A percentile compares a stretch with the other conserved stretches of the same genome.
phyloP scores from a whole-genome alignment of 2,888 invertebrate species.

The Abscondita cerata region DNA sequence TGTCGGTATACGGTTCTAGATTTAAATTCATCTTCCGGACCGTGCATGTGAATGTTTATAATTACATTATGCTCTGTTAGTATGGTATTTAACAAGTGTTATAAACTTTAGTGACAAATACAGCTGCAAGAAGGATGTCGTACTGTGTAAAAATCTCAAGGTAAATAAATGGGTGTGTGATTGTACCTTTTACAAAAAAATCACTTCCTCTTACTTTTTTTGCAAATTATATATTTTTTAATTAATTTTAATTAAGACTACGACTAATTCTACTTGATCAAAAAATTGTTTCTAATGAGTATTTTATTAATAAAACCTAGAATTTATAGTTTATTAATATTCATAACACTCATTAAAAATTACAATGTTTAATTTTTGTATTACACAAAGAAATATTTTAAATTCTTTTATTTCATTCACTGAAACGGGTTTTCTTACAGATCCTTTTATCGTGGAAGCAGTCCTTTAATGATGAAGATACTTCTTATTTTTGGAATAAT shows the following conservation, averaged over 20 bases:
- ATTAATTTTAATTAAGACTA: too few species aligned
- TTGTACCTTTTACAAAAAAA: conserved; percentile 19
- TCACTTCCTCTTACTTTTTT: background rate
- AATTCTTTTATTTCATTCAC: too few species aligned
- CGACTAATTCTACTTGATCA: too few species aligned
- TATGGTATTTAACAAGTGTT: conserved; percentile 17
- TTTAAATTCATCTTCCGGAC: conserved; percentile 16
- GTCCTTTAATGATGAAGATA: background rate
- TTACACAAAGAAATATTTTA: too few species aligned
- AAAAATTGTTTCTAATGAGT: too few species aligned
- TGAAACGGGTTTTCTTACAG: too few species aligned
- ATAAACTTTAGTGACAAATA: conserved; percentile 13
- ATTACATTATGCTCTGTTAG: conserved; percentile 8
- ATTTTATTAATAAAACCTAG: too few species aligned
- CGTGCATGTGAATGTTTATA: conserved; percentile 21
- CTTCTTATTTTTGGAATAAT: conserved; percentile 1
- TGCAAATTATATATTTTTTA: background rate
- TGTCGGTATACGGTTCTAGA: background rate
- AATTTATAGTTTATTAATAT: too few species aligned
- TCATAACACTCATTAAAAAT: too few species aligned
- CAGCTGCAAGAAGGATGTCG: conserved; percentile 14
- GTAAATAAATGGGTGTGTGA: conserved; percentile 26
- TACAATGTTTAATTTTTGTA: too few species aligned
- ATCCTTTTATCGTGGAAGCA: too few species aligned
- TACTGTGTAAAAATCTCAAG: conserved; percentile 15